Conservation (phyloP, 1,140 invertebrate species). For the Homarus americanus region DNA sequence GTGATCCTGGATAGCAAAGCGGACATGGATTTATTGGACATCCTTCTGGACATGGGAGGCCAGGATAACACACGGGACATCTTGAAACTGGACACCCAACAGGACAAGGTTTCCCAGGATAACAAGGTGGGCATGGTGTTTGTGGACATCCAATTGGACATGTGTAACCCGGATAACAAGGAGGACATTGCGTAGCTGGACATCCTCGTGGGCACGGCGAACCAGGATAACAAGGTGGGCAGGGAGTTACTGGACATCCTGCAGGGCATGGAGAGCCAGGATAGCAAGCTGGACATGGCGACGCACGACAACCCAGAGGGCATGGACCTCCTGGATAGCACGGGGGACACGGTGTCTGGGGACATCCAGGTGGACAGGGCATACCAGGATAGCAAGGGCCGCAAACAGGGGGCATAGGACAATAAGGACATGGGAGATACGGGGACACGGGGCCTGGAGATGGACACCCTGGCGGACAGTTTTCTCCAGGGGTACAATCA, state of each 20-base stretch:
- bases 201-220: background rate
- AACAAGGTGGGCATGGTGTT: slow-evolving; percentile 12
- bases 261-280: slow-evolving; percentile 30
- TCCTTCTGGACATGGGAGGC: background rate
- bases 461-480: slow-evolving; percentile 38
- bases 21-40: background rate
- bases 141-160: slow-evolving; percentile 30
- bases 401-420: background rate
- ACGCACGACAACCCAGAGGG: slow-evolving; percentile 32
- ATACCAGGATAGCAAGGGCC: slow-evolving; percentile 14
- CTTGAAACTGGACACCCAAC: slow-evolving; percentile 1
- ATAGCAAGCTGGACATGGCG: slow-evolving; percentile 38
- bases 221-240: slow-evolving; percentile 34
- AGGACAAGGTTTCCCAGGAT: slow-evolving; percentile 33
- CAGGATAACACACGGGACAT: slow-evolving; percentile 34
- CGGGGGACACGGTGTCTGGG: slow-evolving; percentile 3
- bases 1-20: slow-evolving; percentile 7
- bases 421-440: background rate
- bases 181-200: slow-evolving; percentile 10
- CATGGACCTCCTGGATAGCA: slow-evolving; percentile 43
- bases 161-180: background rate
- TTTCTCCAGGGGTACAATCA: slow-evolving; percentile 19
- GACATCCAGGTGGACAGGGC: slow-evolving; percentile 40
- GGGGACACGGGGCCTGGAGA: background rate
- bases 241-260: slow-evolving; percentile 33